A percentile compares a stretch with the other conserved stretches of the same genome.
These are phyloP conservation scores for Diplazon laetatorius DNA, from an alignment of 2,888 invertebrate species.

Conservation along the genomic window DNA sequence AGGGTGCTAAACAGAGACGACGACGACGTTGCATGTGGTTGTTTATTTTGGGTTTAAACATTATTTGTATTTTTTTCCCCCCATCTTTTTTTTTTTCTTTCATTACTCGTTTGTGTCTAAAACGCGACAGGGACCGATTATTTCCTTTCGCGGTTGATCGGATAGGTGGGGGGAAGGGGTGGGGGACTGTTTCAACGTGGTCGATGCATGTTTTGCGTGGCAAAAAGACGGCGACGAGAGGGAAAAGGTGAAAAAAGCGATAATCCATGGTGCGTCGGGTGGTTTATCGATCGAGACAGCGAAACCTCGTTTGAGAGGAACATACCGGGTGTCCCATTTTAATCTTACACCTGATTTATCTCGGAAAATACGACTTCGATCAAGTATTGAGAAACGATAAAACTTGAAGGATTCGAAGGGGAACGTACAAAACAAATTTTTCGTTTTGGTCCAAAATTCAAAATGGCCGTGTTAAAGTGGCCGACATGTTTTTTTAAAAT, in stretches of 20 bases:
- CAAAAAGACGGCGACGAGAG: background rate
- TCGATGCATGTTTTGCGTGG: constrained; percentile 50
- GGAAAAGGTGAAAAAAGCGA: constrained; percentile 16
- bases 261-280: constrained; percentile 28
- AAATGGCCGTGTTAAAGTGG: no score
- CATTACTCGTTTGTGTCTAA: constrained; percentile 53
- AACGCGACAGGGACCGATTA: constrained; percentile 30
- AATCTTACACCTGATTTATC: no score
- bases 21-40: constrained; percentile 51
- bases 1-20: constrained; percentile 38
- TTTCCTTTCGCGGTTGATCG: constrained; percentile 17
- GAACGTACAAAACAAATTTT: no score
- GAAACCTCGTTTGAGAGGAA: constrained; percentile 1
- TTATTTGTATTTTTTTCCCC: no score
- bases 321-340: no score
- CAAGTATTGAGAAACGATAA: no score
- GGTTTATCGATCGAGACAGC: constrained; percentile 14
- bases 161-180: no score
- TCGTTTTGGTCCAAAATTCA: no score
- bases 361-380: no score
- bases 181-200: constrained; percentile 28
- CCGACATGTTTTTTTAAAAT: no score
- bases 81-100: constrained; percentile 47
- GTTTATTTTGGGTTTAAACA: no score
- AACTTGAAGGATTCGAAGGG: no score